Base-by-base conservation (phyloP, 2,888 invertebrate genomes). In the Sesamia inferens region DNA sequence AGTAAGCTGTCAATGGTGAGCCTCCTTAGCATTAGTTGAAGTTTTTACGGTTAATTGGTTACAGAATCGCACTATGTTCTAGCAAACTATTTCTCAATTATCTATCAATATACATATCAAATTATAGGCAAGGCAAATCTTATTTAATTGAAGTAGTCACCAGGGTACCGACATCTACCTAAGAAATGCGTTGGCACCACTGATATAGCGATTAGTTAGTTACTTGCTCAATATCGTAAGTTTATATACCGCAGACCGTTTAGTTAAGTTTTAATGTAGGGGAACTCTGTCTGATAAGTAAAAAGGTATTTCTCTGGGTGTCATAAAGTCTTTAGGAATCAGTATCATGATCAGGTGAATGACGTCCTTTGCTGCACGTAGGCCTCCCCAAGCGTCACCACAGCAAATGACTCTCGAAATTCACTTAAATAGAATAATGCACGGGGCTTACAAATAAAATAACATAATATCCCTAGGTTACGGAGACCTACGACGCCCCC, bases 171-270 rank as follows among this genome's bases (percentile, higher is more conserved):
- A 58, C 48, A 47, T n/a, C 22, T 13, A 65, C 42, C 42, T 78
- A 65, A 78, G 3, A 31, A 31, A 66, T 47, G 24, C 74, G 51
- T 63, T 63, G 77, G 79, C 79, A 66, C 79, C 79, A 73, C 57
- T 66, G 62, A 73, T 79, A 57, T 13, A 57, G 47, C 73, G n/a
- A 66, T 72, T 66, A 62, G 8, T 19, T 44, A 31, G 48, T 71
- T 71, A 72, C 51, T 77, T 66, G 24, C 79, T 79, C 57, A 61
- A 78, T 71, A 78, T 71, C 61, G 39, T 62, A 66, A 63, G 31
- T 65, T 44, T 51, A 59, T 59, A 64, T 22, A n/a, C 54, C 54
- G n/a, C 54, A 64, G 51, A 14, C n/a, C 14, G 16, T 54, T 59
- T 48, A 55, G 8, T 14, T 61, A 16, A 16, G 13, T 61, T 19